A percentile compares a stretch with the other conserved stretches of the same genome.
Evolutionary conservation across 2,888 invertebrate genomes (phyloP).

Genomic region (Drosophila tanythrix): DNA sequence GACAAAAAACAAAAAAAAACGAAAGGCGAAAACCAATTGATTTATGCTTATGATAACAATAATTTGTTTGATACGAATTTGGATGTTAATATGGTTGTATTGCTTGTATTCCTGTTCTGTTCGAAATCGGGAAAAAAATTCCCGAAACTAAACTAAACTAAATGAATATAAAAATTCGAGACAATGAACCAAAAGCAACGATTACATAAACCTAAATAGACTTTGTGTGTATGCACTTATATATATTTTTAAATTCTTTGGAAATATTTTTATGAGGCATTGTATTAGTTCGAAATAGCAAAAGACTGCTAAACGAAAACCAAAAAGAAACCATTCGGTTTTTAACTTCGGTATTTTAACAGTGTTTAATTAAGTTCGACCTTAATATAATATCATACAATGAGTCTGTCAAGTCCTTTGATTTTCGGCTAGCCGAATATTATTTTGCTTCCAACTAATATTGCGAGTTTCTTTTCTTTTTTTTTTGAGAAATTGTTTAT

Average conservation of each 20-base stretch:
- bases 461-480: background rate
- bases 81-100: slow-evolving; percentile 37
- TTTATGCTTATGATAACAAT: slow-evolving; percentile 19
- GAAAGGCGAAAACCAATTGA: background rate
- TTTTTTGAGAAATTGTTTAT: slow-evolving; percentile 12
- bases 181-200: background rate
- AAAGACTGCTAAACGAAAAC: background rate
- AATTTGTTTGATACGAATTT: slow-evolving; percentile 9
- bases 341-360: background rate
- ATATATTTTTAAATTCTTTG: background rate
- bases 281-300: background rate
- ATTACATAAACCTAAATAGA: slow-evolving; percentile 4
- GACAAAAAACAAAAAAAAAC: background rate
- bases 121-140: background rate
- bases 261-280: background rate
- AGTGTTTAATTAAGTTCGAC: background rate
- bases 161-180: background rate
- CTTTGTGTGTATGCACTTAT: background rate
- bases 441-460: background rate
- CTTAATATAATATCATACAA: slow-evolving; percentile 1
- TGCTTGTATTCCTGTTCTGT: slow-evolving; percentile 12
- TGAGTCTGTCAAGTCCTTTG: slow-evolving; percentile 10
- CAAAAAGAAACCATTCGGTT: background rate
- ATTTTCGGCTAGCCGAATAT: slow-evolving; percentile 11
- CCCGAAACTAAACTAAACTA: background rate